Base-by-base conservation (phyloP, 2,797 vertebrate species). In the Staurois parvus region DNA sequence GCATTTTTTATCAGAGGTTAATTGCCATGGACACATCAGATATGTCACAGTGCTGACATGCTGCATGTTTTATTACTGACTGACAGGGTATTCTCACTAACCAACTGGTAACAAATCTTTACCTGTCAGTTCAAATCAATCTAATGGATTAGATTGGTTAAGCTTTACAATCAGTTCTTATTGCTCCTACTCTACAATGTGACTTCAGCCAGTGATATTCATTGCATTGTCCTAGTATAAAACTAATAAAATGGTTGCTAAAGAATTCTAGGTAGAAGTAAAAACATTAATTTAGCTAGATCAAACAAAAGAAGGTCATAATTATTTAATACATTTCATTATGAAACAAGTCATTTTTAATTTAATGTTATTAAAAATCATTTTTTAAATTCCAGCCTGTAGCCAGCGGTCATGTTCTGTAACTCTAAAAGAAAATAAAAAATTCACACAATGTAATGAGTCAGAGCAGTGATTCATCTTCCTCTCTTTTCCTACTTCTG, bases 31-130 rank as follows among this genome's bases (percentile, higher is more conserved):
- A 90, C 87, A 5, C 0, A 0, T 84, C 42, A 84, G 89, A 89
- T 88, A 89, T 87, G 91, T 88, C 79, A 21, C 0, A 64, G 74
- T 84, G 81, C 59, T 19, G 21, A 48, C 81, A 86, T 1, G 0
- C 76, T 30, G 75, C 72, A 77, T 0, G 84, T 82, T 85, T 81
- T 90, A 17, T 30, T 3, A 56, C 74, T 62, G 86, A 88, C 79
- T 76, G 85, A 88, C 79, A 79, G 82, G 88, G 81, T 12, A 30
- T 85, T 73, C 87, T 91, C 69, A 13, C 62, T 32, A 83, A 84
- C 89, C 92, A 93, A 92, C 92, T 93, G 94, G 62, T 88, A 76
- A 48, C 59, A 79, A 77, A 83, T 87, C 79, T 29, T 84, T 19
- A 21, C 59, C 83, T 56, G 83, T 88, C 89, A 89, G 0, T 78